Conservation (phyloP, 2,113 vertebrate genomes). For the Myotis lucifugus region DNA sequence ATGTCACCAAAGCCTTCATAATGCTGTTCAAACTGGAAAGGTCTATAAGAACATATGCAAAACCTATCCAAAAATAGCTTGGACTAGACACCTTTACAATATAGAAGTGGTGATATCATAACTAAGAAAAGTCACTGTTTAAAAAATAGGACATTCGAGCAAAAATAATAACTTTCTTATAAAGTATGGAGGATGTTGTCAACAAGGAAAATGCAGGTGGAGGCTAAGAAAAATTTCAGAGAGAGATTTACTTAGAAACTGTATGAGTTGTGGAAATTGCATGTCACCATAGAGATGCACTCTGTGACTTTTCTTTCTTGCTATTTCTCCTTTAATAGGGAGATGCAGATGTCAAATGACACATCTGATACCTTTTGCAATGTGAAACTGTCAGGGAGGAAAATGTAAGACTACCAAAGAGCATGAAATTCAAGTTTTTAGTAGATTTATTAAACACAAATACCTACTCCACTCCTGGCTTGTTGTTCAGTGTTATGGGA, state of each 20-base stretch:
- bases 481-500: background rate
- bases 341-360: background rate
- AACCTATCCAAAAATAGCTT: background rate
- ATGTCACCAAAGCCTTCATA: background rate
- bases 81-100: background rate
- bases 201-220: background rate
- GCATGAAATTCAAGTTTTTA: background rate
- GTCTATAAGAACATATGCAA: background rate
- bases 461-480: background rate
- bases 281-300: background rate
- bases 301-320: background rate
- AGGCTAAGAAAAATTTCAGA: background rate
- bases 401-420: background rate
- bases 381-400: background rate
- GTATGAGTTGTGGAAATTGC: background rate
- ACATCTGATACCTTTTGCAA: background rate
- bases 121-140: background rate
- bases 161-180: constrained; percentile 8
- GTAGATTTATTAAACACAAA: background rate
- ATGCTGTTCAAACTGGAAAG: background rate
- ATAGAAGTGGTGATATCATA: background rate
- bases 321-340: background rate
- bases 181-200: background rate
- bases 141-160: background rate
- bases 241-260: background rate